phyloP scores from a whole-genome alignment of 2,888 invertebrate genomes.

The Drosophila atroscutellata region DNA sequence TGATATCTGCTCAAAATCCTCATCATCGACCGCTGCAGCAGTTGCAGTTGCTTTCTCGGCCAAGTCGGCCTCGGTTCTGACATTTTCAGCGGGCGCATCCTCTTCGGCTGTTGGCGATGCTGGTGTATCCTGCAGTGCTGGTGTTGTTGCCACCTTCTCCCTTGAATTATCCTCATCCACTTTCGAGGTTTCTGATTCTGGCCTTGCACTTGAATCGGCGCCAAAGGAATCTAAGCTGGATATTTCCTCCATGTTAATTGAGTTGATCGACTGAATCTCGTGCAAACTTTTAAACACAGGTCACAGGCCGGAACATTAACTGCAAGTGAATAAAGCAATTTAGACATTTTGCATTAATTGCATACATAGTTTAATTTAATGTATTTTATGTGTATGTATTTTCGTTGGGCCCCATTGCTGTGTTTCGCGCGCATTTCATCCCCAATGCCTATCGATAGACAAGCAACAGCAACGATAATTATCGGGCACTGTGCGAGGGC shows the following conservation, averaged over 20 bases:
- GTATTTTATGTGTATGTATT: slow-evolving; percentile 20
- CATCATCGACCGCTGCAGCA: slow-evolving; percentile 62
- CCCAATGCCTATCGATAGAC: slow-evolving; percentile 50
- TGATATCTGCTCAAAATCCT: slow-evolving; percentile 81
- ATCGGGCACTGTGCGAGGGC: slow-evolving; percentile 58
- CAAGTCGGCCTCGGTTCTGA: neutral
- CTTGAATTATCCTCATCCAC: slow-evolving; percentile 63
- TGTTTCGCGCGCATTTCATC: slow-evolving; percentile 64
- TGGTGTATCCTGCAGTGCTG: slow-evolving; percentile 52
- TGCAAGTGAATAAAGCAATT: slow-evolving; percentile 44
- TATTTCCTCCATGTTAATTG: slow-evolving; percentile 81
- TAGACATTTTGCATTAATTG: slow-evolving; percentile 7
- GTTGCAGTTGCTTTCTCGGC: slow-evolving; percentile 35
- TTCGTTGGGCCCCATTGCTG: slow-evolving; percentile 23
- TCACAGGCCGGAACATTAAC: slow-evolving; percentile 71
- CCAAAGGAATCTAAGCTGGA: slow-evolving; percentile 83
- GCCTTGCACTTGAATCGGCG: slow-evolving; percentile 73
- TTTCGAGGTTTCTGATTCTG: slow-evolving; percentile 72
- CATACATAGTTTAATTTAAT: slow-evolving; percentile 9
- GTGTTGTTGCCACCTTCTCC: slow-evolving; percentile 38
- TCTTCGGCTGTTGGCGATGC: slow-evolving; percentile 57
- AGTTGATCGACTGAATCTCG: slow-evolving; percentile 29
- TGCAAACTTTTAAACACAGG: slow-evolving; percentile 25
- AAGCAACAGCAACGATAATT: slow-evolving; percentile 41
- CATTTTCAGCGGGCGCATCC: slow-evolving; percentile 34